Evolutionary conservation across 2,888 invertebrate species (phyloP).

Genomic region (Drosophila picticornis): DNA sequence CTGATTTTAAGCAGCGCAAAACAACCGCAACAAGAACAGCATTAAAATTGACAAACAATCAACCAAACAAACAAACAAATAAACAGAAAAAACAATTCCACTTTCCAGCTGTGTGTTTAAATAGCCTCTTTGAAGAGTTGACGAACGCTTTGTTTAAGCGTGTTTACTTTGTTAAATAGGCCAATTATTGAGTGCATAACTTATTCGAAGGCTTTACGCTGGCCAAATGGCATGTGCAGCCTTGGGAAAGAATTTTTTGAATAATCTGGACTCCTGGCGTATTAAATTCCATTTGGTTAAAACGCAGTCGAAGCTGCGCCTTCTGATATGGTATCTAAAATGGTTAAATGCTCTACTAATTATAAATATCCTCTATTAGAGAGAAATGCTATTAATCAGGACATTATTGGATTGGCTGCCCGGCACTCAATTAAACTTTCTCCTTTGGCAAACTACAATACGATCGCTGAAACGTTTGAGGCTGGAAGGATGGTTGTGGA

Average conservation of each 20-base stretch:
- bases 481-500: not conserved
- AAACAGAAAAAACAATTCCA: conserved; percentile 18
- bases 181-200: conserved; percentile 66
- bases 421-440: not conserved
- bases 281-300: not conserved
- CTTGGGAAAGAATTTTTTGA: not conserved
- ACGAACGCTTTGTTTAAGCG: conserved; percentile 56
- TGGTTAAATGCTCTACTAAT: not conserved
- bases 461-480: not conserved
- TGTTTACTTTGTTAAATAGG: conserved; percentile 70
- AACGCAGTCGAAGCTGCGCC: not conserved
- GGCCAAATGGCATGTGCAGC: conserved; percentile 16
- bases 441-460: not conserved
- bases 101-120: conserved; percentile 48
- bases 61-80: conserved; percentile 32
- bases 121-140: conserved; percentile 68
- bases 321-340: not conserved
- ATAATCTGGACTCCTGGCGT: not conserved
- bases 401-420: not conserved
- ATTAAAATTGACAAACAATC: conserved; percentile 64
- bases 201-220: conserved; percentile 25
- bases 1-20: conserved; percentile 70
- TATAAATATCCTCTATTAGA: not conserved
- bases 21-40: conserved; percentile 58
- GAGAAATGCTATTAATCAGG: not conserved